phyloP scores from a whole-genome alignment of 2,113 vertebrate species.

The Plotosus lineatus region DNA sequence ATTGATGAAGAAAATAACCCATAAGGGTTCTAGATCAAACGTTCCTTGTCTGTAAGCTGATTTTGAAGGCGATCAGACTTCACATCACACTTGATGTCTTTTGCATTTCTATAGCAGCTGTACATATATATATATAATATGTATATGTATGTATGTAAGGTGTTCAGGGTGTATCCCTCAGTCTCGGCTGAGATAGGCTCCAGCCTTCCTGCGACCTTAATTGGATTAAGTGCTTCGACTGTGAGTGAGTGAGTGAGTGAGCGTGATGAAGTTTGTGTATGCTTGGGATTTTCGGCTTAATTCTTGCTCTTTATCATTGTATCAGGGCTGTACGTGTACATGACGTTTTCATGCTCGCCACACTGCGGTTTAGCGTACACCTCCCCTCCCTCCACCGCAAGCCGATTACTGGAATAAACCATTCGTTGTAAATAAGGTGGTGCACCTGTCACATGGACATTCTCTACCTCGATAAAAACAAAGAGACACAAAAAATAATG shows the following conservation, averaged over 20 bases:
- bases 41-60: background rate
- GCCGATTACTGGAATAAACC: slow-evolving; percentile 73
- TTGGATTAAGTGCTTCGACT: too few species aligned
- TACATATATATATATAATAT: too few species aligned
- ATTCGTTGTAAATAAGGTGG: slow-evolving; percentile 64
- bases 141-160: too few species aligned
- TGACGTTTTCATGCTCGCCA: slow-evolving; percentile 53
- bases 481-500: background rate
- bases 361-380: slow-evolving; percentile 68
- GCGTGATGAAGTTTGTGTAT: too few species aligned
- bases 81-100: background rate
- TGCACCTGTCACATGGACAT: slow-evolving; percentile 69
- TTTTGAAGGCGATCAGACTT: background rate
- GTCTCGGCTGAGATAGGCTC: too few species aligned
- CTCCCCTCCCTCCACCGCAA: slow-evolving; percentile 62
- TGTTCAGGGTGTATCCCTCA: too few species aligned
- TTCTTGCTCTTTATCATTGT: background rate
- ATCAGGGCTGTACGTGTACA: slow-evolving; percentile 59
- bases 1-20: background rate
- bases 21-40: background rate
- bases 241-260: too few species aligned
- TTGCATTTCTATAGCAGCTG: background rate
- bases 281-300: too few species aligned
- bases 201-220: too few species aligned
- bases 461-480: background rate